These are phyloP conservation scores for Oreochromis tanganicae DNA, from an alignment of 2,113 vertebrate species.

Conservation along the genomic window DNA sequence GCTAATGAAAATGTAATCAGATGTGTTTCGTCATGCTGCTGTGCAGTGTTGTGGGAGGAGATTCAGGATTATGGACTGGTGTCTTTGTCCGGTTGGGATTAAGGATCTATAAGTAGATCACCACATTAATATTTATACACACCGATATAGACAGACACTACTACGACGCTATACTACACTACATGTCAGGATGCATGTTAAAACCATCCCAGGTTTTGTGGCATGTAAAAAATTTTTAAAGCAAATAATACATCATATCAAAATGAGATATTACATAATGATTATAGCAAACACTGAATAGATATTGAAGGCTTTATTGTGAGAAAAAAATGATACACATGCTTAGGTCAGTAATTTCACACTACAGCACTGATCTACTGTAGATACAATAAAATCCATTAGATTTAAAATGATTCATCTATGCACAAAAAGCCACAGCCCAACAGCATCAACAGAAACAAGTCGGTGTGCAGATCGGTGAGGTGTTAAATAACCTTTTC, in stretches of 20 bases:
- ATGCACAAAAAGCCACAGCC: background rate
- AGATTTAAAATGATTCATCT: background rate
- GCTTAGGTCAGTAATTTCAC: background rate
- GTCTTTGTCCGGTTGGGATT: constrained; percentile 62
- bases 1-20: constrained; percentile 34
- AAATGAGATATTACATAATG: background rate
- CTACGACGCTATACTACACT: background rate
- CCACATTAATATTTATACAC: constrained; percentile 59
- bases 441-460: background rate
- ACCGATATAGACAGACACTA: background rate
- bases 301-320: constrained; percentile 22
- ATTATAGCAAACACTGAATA: background rate
- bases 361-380: background rate
- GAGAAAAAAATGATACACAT: background rate
- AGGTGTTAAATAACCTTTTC: background rate
- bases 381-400: background rate
- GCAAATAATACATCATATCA: background rate
- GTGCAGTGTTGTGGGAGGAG: constrained; percentile 35
- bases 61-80: constrained; percentile 57
- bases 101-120: constrained; percentile 60
- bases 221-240: background rate
- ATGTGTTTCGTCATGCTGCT: constrained; percentile 33
- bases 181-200: background rate
- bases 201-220: background rate
- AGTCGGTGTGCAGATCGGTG: background rate